These are phyloP conservation scores for Chloroceryle aenea DNA, from an alignment of 2,113 vertebrate genomes.

Conservation along the genomic window DNA sequence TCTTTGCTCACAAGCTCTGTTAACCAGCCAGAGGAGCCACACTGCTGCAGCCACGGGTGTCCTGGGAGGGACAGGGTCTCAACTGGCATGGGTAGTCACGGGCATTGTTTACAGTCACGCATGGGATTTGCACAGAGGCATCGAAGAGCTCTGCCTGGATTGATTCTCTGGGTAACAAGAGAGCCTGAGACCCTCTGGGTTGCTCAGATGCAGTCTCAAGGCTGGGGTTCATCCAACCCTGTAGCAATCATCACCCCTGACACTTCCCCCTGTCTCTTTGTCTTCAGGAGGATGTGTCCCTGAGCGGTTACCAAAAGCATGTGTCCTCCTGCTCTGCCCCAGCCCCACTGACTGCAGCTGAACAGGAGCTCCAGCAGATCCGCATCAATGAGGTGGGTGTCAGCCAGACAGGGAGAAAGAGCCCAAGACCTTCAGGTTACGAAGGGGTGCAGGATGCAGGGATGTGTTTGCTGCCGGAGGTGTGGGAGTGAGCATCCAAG, in stretches of 20 bases:
- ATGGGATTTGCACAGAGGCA: background rate
- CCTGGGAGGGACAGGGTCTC: background rate
- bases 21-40: background rate
- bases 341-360: constrained; percentile 89
- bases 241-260: accelerated
- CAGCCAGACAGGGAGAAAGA: accelerated
- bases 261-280: background rate
- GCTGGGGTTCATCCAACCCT: background rate
- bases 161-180: background rate
- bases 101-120: accelerated
- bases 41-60: background rate
- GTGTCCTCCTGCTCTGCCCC: constrained; percentile 87
- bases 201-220: background rate
- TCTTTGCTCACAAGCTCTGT: background rate
- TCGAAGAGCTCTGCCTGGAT: accelerated
- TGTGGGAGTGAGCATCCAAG: background rate
- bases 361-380: constrained; percentile 93
- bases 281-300: constrained; percentile 90
- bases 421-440: background rate
- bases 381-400: constrained; percentile 90
- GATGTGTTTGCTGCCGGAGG: background rate
- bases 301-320: constrained; percentile 92
- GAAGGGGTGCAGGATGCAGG: background rate
- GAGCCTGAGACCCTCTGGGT: accelerated
- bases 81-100: accelerated